A percentile compares a stretch with the other conserved stretches of the same genome.
phyloP scores from a whole-genome alignment of 2,797 vertebrate species.

The Premnoplex brunnescens region DNA sequence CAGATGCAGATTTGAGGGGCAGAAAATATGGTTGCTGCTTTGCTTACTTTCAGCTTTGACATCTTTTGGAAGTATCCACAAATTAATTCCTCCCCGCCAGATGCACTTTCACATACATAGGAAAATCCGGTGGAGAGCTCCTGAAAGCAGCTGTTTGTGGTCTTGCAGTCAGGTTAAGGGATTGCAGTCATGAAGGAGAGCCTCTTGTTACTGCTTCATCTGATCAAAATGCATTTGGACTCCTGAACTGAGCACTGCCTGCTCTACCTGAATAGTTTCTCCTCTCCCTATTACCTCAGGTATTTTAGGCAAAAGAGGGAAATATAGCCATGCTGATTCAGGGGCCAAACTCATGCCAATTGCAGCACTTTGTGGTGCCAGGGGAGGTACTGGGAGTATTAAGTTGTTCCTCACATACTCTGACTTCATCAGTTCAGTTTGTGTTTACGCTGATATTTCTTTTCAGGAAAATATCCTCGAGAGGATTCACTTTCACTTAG shows the following conservation, averaged over 20 bases:
- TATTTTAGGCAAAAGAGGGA: background rate
- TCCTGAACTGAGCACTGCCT: background rate
- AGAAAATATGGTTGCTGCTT: background rate
- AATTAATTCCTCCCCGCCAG: background rate
- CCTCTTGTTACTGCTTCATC: background rate
- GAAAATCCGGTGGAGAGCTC: background rate
- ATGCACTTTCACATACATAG: rapidly evolving
- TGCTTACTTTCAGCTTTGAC: background rate
- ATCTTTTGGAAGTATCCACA: background rate
- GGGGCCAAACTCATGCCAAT: background rate
- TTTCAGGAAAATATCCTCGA: conserved; percentile 93
- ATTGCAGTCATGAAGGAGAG: background rate
- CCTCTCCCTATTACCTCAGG: background rate
- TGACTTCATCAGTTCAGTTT: background rate
- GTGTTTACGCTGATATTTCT: background rate
- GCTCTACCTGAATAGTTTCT: background rate
- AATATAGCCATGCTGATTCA: background rate
- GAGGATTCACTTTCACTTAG: conserved; percentile 94
- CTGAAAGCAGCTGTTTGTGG: background rate
- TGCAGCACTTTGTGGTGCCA: background rate
- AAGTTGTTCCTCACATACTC: background rate
- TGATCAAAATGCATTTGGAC: background rate
- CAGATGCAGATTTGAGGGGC: background rate
- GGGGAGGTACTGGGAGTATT: background rate
- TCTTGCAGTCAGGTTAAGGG: background rate